Evolutionary conservation across 2,888 invertebrate species (phyloP).

Genomic region (Pyrochroa serraticornis): DNA sequence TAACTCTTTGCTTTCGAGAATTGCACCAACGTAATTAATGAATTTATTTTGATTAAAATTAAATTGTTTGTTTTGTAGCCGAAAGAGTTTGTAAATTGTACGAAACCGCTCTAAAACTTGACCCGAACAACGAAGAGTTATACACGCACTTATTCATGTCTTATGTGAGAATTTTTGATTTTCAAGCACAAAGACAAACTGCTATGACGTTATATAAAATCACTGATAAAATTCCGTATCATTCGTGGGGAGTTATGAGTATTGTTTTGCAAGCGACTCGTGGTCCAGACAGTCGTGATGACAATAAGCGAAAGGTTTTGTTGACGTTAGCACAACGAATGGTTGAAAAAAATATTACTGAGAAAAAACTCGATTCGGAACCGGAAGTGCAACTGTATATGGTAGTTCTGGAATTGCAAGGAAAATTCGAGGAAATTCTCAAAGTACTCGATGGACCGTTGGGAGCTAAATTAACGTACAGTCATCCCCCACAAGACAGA

Average conservation of each 20-base stretch:
- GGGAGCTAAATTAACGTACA: slow-evolving; percentile 71
- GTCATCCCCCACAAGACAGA: slow-evolving; percentile 71
- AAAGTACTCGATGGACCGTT: slow-evolving; percentile 81
- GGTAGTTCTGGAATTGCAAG: slow-evolving; percentile 81
- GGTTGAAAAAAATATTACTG: slow-evolving; percentile 87
- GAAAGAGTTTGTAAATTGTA: slow-evolving; percentile 88
- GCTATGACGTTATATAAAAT: slow-evolving; percentile 91
- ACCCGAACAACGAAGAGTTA: slow-evolving; percentile 89
- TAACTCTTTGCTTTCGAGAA: slow-evolving; percentile 94
- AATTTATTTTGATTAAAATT: not conserved
- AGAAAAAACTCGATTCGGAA: slow-evolving; percentile 89
- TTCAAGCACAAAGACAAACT: slow-evolving; percentile 86
- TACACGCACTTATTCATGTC: slow-evolving; percentile 95
- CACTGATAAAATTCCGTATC: slow-evolving; percentile 93
- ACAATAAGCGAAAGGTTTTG: slow-evolving; percentile 64
- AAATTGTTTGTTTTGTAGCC: slow-evolving; percentile 64
- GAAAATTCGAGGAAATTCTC: slow-evolving; percentile 82
- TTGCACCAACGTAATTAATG: slow-evolving; percentile 79
- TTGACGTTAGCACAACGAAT: slow-evolving; percentile 91
- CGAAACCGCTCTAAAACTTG: slow-evolving; percentile 84
- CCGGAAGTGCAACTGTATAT: slow-evolving; percentile 92
- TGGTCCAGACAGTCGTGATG: slow-evolving; percentile 49
- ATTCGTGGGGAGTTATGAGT: slow-evolving; percentile 98
- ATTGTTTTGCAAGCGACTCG: slow-evolving; percentile 84
- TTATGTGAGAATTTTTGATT: slow-evolving; percentile 88